Evolutionary conservation across 1,140 invertebrate species (phyloP), one percentile per base, ranked within the genome.

Genomic region (Bombyx mori): DNA sequence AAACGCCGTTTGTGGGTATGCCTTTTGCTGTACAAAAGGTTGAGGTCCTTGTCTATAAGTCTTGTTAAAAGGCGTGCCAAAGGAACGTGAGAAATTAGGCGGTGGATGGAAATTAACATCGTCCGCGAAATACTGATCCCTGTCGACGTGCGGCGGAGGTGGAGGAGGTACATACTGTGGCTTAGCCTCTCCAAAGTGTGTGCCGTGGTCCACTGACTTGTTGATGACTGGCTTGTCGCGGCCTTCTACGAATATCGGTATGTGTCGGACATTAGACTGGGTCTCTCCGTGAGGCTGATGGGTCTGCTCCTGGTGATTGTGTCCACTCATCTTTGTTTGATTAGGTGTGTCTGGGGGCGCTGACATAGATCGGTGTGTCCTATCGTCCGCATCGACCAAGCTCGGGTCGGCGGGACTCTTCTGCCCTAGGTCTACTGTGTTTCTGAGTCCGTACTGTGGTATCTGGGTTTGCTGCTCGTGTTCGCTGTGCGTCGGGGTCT

Each of bases 211-310:
- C 2, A 73, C 71, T 22, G 89, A 86, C 56, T 89, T 92, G 50
- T 93, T 90, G 22, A 94, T 88, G 3, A 95, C 90, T 1, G 93
- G 93, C 65, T 93, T 91, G 66, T 94, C 93, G 45, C 94, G 86
- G 22, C 94, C 94, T 81, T 97, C 95, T 0, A 96, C 94, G 65
- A 95, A 94, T 47, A 97, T 97, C 3, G 95, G 95, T 77, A 97
- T 96, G 71, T 95, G 93, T 65, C 95, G 90, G 10, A 96, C 92
- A 49, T 84, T 84, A 22, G 77, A 77, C 6, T 66, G 65, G 51
- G 77, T 75, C 54, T 66, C 66, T 44, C 68, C 69, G 42, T 71
- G 61, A 12, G 66, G 71, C 3, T 85, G 78, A 53, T 76, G 72
- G 8, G 42, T 44, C 42, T 66, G 78, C 45, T 81, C 73, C 66